phyloP scores from a whole-genome alignment of 2,113 vertebrate species.

The Acrocephalus kingi region DNA sequence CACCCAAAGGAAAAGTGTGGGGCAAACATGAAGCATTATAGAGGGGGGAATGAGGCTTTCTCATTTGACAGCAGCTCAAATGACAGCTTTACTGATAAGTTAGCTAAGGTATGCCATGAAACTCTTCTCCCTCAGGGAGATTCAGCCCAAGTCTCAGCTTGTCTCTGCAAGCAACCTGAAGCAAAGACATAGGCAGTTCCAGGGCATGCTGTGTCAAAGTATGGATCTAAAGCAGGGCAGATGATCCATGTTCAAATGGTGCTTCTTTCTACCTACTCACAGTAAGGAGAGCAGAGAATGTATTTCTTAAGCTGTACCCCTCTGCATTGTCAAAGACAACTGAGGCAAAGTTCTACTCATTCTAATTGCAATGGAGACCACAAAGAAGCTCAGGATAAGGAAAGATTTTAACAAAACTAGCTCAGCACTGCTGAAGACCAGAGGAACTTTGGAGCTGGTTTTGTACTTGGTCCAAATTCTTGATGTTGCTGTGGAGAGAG shows the following conservation, averaged over 20 bases:
- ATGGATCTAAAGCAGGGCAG: accelerated
- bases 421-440: neutral
- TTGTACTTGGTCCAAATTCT: neutral
- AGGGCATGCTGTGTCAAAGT: neutral
- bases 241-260: neutral
- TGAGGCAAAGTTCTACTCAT: neutral
- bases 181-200: neutral
- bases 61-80: neutral
- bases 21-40: neutral
- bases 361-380: accelerated
- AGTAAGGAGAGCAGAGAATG: neutral
- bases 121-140: neutral
- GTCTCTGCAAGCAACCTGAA: neutral
- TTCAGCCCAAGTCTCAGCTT: neutral
- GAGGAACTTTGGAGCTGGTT: neutral
- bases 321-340: neutral
- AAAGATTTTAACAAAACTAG: neutral
- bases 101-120: neutral
- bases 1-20: neutral
- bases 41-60: neutral
- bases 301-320: neutral
- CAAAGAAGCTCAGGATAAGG: neutral
- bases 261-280: neutral
- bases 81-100: neutral
- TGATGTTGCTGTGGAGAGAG: neutral